Base-by-base conservation (phyloP, 2,888 invertebrate genomes). In the Scaptomyza reducta region DNA sequence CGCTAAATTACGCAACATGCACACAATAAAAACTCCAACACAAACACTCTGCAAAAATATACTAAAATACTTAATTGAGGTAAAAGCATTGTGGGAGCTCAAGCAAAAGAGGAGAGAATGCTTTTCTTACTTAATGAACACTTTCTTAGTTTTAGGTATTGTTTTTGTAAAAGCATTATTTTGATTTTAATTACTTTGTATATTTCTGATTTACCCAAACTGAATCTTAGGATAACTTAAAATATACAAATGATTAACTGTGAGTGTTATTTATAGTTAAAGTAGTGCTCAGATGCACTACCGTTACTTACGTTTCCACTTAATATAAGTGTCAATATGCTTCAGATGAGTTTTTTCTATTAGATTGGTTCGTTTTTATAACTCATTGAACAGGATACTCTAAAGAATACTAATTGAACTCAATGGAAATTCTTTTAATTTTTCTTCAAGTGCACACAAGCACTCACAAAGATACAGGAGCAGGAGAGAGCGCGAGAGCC, bases 1-100 rank as follows among this genome's bases (percentile, higher is more conserved):
- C 54, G 78, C 71, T 80, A 77, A 82, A 86, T 82, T 84, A 85
- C 87, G 72, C 70, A 79, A 77, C 71, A 68, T 65, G 57, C 59
- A 65, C 63, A 59, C 70, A 74, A 59, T 59, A 75, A 65, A 60
- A 59, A 44, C 44, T 29, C 47, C 22, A 22, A 54, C 31, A 53
- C 38, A 22, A 22, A 50, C 44, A 49, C 35, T 49, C 18, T 33
- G 10, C 33, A 33, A 49, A 49, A 49, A 49, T 33, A 33, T 49
- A 13, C 18, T 33, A n/a, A 33, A 49, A 18, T 49, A 18, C 31
- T n/a, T 9, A 49, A 49, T 33, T 22, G 33, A 10, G 10, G 6
- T 18, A 18, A 18, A 49, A n/a, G 33, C 49, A 22, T 22, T 33
- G n/a, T n/a, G 13, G n/a, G 3, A n/a, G n/a, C 10, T 33, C 6